phyloP scores from a whole-genome alignment of 2,888 invertebrate species.

The Celastrina argiolus region DNA sequence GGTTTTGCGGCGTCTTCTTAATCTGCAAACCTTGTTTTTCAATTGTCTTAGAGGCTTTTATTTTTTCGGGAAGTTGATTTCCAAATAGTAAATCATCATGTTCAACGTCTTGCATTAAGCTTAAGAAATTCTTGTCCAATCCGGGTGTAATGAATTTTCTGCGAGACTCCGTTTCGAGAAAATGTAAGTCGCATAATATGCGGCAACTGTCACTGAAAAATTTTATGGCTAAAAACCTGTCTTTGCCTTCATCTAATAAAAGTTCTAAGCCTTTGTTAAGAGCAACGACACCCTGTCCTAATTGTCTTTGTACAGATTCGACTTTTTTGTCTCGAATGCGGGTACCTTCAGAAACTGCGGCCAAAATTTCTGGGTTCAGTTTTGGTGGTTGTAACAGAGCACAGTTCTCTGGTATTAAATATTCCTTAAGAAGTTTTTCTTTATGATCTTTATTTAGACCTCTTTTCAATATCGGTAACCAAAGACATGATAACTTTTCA shows the following conservation, averaged over 20 bases:
- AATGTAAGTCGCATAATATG: neutral
- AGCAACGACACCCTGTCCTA: neutral
- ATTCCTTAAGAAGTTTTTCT: too few species aligned
- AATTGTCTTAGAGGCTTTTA: conserved; percentile 4
- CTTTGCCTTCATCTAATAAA: neutral
- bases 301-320: neutral
- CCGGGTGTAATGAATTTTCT: neutral
- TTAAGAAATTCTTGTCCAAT: neutral
- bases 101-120: neutral
- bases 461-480: neutral
- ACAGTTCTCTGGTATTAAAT: too few species aligned
- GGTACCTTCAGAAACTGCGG: conserved; percentile 2
- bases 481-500: too few species aligned
- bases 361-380: conserved; percentile 17
- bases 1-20: neutral
- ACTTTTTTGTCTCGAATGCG: neutral
- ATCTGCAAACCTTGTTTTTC: neutral
- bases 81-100: neutral
- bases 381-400: neutral
- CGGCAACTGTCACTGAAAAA: neutral
- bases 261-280: too few species aligned
- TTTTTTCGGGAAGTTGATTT: conserved; percentile 19
- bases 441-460: too few species aligned
- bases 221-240: neutral
- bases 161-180: neutral